Percentiles rank a stretch among this genome's conserved stretches.
phyloP scores from a whole-genome alignment of 1,140 invertebrate genomes.

The Adoxophyes honmai region DNA sequence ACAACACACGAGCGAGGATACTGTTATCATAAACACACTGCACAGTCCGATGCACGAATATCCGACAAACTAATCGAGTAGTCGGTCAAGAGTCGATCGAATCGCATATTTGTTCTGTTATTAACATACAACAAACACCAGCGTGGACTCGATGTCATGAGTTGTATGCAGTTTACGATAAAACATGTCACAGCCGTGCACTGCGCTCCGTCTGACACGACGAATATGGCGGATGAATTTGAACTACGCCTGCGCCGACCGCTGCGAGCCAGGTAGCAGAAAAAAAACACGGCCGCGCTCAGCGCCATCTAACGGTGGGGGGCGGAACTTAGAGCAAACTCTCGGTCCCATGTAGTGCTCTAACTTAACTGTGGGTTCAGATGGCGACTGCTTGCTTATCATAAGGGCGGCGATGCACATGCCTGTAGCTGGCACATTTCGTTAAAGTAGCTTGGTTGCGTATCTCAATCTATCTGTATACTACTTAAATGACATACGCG shows the following conservation, averaged over 20 bases:
- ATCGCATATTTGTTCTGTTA: constrained; percentile 58
- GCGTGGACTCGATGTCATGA: constrained; percentile 55
- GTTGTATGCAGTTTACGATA: constrained; percentile 67
- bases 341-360: neutral
- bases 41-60: constrained; percentile 72
- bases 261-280: constrained; percentile 38
- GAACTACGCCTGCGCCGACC: constrained; percentile 54
- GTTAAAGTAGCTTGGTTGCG: too few relatives aligned
- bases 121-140: constrained; percentile 55
- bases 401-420: too few relatives aligned
- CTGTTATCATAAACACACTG: constrained; percentile 76
- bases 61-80: constrained; percentile 59
- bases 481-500: too few relatives aligned
- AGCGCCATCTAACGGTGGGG: constrained; percentile 37
- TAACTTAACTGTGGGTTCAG: constrained; percentile 4
- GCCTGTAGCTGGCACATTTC: too few relatives aligned
- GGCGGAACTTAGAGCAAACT: constrained; percentile 1
- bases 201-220: constrained; percentile 72
- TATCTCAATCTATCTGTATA: too few relatives aligned
- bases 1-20: constrained; percentile 64
- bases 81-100: constrained; percentile 49
- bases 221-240: constrained; percentile 75
- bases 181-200: constrained; percentile 71
- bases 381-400: neutral
- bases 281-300: constrained; percentile 35